A percentile compares a stretch with the other conserved stretches of the same genome.
These are phyloP conservation scores for Tryphoninae sp. DNA, from an alignment of 2,888 invertebrate genomes.

Conservation along the genomic window DNA sequence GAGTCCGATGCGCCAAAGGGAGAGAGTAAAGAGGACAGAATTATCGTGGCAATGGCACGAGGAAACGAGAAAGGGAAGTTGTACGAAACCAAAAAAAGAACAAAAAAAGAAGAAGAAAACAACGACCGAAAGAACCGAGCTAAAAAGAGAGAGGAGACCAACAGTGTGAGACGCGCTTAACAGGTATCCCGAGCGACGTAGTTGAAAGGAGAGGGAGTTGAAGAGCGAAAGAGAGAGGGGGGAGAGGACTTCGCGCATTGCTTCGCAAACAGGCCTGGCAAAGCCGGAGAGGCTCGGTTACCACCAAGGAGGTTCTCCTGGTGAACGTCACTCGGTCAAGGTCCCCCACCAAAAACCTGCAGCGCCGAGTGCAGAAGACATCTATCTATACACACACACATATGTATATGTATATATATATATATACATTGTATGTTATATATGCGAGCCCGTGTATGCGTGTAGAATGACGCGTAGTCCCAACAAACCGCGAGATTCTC, in stretches of 20 bases:
- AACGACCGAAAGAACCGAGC: constrained; percentile 11
- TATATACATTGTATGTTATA: neutral
- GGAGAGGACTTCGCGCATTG: constrained; percentile 3
- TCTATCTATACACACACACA: neutral
- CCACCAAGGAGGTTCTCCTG: constrained; percentile 47
- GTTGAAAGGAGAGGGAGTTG: constrained; percentile 12
- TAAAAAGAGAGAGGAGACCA: constrained; percentile 46
- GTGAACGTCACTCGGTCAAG: constrained; percentile 79
- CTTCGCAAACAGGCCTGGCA: constrained; percentile 16
- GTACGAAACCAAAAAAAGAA: constrained; percentile 11
- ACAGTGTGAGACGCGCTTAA: constrained; percentile 61
- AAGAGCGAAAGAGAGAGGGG: constrained; percentile 13
- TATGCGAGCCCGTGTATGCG: too few species aligned
- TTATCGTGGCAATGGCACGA: constrained; percentile 40
- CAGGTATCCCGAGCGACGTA: constrained; percentile 67
- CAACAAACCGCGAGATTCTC: constrained; percentile 3
- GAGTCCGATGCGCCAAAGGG: constrained; percentile 17
- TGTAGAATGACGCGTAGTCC: neutral
- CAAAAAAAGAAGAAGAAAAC: constrained; percentile 12
- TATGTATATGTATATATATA: neutral
- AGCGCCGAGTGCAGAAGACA: constrained; percentile 44
- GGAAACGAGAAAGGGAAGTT: constrained; percentile 30
- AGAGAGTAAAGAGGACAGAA: constrained; percentile 23
- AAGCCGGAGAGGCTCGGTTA: constrained; percentile 21
- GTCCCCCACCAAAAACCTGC: constrained; percentile 77